Base-by-base conservation (phyloP, 2,797 vertebrate species). In the Distichodus sexfasciatus region DNA sequence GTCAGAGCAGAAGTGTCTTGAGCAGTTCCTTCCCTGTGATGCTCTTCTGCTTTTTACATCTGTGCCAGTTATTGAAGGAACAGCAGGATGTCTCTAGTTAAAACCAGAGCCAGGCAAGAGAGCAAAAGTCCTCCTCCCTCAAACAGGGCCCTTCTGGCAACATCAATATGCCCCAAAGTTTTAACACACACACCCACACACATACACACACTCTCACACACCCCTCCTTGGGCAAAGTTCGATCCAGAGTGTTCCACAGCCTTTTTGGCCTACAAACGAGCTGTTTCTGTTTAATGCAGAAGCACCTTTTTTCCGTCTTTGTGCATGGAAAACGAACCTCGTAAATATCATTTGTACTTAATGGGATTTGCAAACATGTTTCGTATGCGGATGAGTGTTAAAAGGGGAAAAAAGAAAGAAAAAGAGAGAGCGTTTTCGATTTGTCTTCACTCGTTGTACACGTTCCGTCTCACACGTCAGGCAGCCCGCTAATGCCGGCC, bases 391-490 rank as follows among this genome's bases (percentile, higher is more conserved):
- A n/a, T n/a, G n/a, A n/a, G n/a, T n/a, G n/a, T n/a, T n/a, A n/a
- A 29, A 74, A 47, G 66, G 55, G 60, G 68, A 33, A 64, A 65
- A 53, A 70, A 23, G 15, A 35, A 11, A 43, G 64, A 29, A 38
- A 44, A 28, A 9, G 40, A n/a, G n/a, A n/a, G n/a, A n/a, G n/a
- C n/a, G 47, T 33, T 64, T 54, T 63, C 23, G 2, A 29, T 67
- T 57, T 33, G 78, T 81, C 81, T 85, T 79, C 69, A 65, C 77
- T 81, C 59, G 61, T 17, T 67, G 80, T 85, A 85, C 86, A 86
- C n/a, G 66, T 81, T 86, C 81, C 87, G 86, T 82, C 82, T 88
- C 85, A 88, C 80, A 86, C 79, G 81, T 86, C 84, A 90, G 85
- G 82, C 83, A 77, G 80, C 70, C 86, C 78, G 84, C 78, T 82